phyloP scores from a whole-genome alignment of 2,797 vertebrate genomes.

The Taeniopygia guttata region DNA sequence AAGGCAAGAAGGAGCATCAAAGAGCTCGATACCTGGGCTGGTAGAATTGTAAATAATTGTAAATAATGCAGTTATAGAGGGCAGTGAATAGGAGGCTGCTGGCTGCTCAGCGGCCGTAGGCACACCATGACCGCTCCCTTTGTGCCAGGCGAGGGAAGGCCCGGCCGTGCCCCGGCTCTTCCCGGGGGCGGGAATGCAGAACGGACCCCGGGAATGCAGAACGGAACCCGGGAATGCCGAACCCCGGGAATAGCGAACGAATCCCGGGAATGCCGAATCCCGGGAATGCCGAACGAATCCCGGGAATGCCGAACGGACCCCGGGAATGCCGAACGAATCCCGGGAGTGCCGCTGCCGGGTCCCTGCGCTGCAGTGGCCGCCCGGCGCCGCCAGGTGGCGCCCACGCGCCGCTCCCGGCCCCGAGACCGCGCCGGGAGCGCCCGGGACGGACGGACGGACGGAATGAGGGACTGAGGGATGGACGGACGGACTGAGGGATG shows the following conservation, averaged over 20 bases:
- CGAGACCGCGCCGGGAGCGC: fast-evolving
- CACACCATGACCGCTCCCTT: fast-evolving
- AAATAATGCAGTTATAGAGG: background rate
- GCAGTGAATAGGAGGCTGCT: too few species aligned
- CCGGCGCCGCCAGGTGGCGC: background rate
- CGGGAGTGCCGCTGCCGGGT: too few species aligned
- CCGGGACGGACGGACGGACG: background rate
- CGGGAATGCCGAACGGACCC: fast-evolving
- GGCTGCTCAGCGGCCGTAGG: fast-evolving
- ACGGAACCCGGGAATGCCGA: fast-evolving
- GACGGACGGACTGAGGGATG: too few species aligned
- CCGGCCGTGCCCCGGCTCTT: fast-evolving
- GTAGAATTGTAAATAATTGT: background rate
- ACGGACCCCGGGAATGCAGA: fast-evolving
- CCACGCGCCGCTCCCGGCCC: background rate
- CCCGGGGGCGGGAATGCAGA: too few species aligned
- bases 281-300: background rate
- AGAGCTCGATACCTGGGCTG: background rate
- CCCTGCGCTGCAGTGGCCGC: background rate
- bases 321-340: background rate
- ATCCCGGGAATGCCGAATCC: background rate
- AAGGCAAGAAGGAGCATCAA: fast-evolving
- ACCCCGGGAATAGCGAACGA: background rate
- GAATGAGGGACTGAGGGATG: too few species aligned
- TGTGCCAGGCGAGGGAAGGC: fast-evolving